Conservation (phyloP, 2,888 invertebrate species). For the Aphrophora alni region DNA sequence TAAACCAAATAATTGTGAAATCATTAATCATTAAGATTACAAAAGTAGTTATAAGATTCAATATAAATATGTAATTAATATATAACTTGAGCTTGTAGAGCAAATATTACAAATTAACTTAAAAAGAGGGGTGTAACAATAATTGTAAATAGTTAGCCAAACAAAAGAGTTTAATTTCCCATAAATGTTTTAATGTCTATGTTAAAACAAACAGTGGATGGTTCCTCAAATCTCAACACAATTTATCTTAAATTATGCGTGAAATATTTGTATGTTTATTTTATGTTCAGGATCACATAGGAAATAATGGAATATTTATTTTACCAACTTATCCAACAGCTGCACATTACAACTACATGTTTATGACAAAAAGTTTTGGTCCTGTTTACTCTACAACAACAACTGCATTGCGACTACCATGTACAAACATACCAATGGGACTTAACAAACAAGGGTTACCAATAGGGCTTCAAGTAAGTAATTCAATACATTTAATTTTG, state of each 20-base stretch:
- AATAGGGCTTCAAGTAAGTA: slow-evolving; percentile 80
- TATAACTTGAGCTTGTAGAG: too few species aligned
- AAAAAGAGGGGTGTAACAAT: too few species aligned
- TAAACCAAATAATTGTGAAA: too few species aligned
- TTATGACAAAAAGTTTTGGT: slow-evolving; percentile 71
- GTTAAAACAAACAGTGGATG: too few species aligned
- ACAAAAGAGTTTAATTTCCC: too few species aligned
- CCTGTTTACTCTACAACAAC: slow-evolving; percentile 81
- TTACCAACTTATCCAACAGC: slow-evolving; percentile 91
- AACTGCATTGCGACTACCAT: slow-evolving; percentile 82
- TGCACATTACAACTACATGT: slow-evolving; percentile 87
- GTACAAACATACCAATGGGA: slow-evolving; percentile 85
- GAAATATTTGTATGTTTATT: slow-evolving; percentile 3
- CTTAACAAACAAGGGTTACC: slow-evolving; percentile 82
- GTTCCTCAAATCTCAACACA: not conserved
- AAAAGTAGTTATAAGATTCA: too few species aligned
- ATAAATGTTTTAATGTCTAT: too few species aligned
- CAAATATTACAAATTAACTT: too few species aligned
- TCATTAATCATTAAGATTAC: too few species aligned
- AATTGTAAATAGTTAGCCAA: too few species aligned
- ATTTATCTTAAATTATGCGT: not conserved
- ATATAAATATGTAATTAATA: too few species aligned
- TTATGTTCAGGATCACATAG: slow-evolving; percentile 67
- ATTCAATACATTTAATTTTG: too few species aligned
- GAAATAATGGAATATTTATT: slow-evolving; percentile 84